These are phyloP conservation scores for Rhynchonema sp. DNA, from an alignment of 2,888 invertebrate species.

Conservation along the genomic window DNA sequence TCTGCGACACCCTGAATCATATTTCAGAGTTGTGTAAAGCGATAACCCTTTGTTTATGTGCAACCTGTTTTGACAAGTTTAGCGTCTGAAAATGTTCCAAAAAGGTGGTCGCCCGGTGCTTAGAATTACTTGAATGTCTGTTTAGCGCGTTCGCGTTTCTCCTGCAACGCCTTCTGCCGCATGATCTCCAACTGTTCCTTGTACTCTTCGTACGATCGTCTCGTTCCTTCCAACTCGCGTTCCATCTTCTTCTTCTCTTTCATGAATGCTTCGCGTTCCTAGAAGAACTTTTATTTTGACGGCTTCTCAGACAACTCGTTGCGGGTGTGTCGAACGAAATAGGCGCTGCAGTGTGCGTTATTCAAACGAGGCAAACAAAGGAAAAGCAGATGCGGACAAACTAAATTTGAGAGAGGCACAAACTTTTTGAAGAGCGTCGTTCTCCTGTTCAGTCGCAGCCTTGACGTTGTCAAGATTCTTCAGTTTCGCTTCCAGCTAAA, in stretches of 20 bases:
- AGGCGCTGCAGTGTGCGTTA: too few relatives aligned
- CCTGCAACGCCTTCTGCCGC: conserved; percentile 27
- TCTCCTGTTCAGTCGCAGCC: conserved; percentile 30
- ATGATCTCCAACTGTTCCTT: conserved; percentile 28
- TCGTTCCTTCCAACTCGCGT: conserved; percentile 25
- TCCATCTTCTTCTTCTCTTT: conserved; percentile 13
- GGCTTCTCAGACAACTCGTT: too few relatives aligned
- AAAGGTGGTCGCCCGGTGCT: too few relatives aligned
- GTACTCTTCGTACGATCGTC: conserved; percentile 29
- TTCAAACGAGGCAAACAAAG: too few relatives aligned
- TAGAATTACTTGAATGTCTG: too few relatives aligned
- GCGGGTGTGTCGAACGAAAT: too few relatives aligned
- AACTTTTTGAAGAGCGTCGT: conserved; percentile 30
- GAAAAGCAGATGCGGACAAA: too few relatives aligned
- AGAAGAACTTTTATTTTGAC: too few relatives aligned
- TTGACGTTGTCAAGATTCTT: conserved; percentile 25
- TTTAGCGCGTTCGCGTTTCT: conserved; percentile 31
- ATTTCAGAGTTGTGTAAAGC: too few relatives aligned
- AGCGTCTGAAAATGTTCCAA: too few relatives aligned
- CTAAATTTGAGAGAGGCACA: not conserved
- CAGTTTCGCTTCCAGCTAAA: conserved; percentile 30
- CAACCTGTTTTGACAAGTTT: too few relatives aligned
- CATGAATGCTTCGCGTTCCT: conserved; percentile 20
- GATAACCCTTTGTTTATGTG: too few relatives aligned
- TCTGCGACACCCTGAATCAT: conserved; percentile 30